phyloP scores from a whole-genome alignment of 2,113 vertebrate species.

The Nestor notabilis region DNA sequence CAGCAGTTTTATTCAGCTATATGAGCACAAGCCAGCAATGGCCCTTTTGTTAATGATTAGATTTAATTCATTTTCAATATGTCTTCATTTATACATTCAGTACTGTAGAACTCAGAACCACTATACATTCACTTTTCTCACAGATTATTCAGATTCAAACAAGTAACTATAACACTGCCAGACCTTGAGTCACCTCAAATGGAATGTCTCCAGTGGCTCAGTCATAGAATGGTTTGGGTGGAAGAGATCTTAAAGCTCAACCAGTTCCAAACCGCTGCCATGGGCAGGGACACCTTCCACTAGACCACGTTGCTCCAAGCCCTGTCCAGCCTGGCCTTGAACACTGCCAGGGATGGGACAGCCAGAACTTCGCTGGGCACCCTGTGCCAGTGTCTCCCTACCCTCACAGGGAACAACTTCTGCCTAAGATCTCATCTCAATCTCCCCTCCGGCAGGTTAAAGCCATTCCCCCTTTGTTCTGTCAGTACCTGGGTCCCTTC shows the following conservation, averaged over 20 bases:
- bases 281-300: neutral
- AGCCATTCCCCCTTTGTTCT: neutral
- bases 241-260: neutral
- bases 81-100: neutral
- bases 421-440: neutral
- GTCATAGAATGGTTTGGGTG: neutral
- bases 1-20: neutral
- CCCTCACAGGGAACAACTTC: neutral
- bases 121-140: neutral
- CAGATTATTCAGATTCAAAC: neutral
- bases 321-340: neutral
- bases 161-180: neutral
- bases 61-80: constrained; percentile 60
- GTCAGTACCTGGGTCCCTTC: neutral
- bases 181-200: neutral
- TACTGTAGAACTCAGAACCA: neutral
- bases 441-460: neutral
- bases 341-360: neutral
- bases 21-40: neutral
- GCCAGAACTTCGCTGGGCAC: neutral
- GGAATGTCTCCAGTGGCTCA: neutral
- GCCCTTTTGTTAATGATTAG: constrained; percentile 50
- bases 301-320: neutral
- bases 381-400: neutral
- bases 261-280: neutral